phyloP scores from a whole-genome alignment of 2,888 invertebrate genomes.

The Caenorhabditis wallacei region DNA sequence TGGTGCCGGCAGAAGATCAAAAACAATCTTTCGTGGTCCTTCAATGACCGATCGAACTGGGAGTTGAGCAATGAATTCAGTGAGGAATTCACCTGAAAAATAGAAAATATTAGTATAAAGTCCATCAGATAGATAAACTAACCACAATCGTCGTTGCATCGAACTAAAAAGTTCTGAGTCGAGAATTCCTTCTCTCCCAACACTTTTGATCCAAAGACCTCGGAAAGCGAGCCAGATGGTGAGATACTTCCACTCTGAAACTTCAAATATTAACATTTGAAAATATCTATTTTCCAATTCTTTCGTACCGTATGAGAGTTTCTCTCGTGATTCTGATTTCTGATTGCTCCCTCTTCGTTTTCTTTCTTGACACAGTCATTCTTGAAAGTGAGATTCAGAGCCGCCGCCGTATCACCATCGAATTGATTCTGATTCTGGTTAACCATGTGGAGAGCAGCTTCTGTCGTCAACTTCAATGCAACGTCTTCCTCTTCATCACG shows the following conservation, averaged over 20 bases:
- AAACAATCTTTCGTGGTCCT: constrained; percentile 72
- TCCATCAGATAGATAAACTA: not conserved
- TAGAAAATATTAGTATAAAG: not conserved
- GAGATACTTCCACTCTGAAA: constrained; percentile 80
- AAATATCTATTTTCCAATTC: not conserved
- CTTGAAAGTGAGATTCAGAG: constrained; percentile 65
- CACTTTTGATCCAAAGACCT: constrained; percentile 69
- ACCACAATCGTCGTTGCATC: constrained; percentile 66
- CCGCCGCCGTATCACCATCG: constrained; percentile 51
- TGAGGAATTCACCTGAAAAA: constrained; percentile 68
- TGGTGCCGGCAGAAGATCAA: constrained; percentile 74
- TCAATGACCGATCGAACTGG: constrained; percentile 72
- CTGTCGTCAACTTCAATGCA: constrained; percentile 73
- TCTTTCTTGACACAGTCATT: constrained; percentile 61
- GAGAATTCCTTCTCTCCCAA: constrained; percentile 68
- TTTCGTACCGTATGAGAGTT: constrained; percentile 79
- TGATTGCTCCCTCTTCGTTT: constrained; percentile 63
- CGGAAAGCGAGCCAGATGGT: constrained; percentile 77
- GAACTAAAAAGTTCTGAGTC: constrained; percentile 76
- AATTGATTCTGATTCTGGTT: constrained; percentile 66
- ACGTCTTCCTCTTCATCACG: constrained; percentile 73
- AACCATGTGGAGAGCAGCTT: constrained; percentile 77
- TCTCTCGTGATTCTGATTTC: constrained; percentile 68
- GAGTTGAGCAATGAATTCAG: constrained; percentile 76
- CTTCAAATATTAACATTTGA: not conserved